Conservation (phyloP, 2,797 vertebrate species). For the Clarias laeviceps region DNA sequence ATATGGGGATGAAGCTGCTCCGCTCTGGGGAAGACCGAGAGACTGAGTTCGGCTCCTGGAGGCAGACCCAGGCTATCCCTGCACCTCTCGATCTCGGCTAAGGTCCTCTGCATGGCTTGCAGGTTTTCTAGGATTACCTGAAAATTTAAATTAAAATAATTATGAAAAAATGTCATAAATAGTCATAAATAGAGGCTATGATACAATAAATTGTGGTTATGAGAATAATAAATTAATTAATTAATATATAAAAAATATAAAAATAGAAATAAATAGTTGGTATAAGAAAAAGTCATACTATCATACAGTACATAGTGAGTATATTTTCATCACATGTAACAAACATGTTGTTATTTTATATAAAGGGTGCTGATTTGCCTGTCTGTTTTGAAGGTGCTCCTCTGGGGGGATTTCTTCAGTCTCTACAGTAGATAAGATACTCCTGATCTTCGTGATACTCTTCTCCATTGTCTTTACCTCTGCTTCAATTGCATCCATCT, state of each 20-base stretch:
- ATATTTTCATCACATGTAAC: neutral
- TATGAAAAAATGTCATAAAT: neutral
- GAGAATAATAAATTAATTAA: too few relatives aligned
- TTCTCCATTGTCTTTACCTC: conserved; percentile 87
- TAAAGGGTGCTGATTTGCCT: neutral
- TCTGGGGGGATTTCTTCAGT: conserved; percentile 73
- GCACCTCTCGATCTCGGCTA: conserved; percentile 80
- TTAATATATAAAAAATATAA: too few relatives aligned
- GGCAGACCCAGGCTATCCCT: conserved; percentile 75
- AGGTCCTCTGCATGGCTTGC: conserved; percentile 79
- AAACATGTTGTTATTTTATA: neutral
- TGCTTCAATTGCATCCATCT: conserved; percentile 82
- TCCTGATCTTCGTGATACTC: conserved; percentile 81
- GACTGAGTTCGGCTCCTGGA: conserved; percentile 67
- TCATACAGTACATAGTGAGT: neutral
- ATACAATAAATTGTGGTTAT: too few relatives aligned
- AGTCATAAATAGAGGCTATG: too few relatives aligned
- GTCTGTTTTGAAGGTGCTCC: conserved; percentile 83
- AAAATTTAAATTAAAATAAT: neutral
- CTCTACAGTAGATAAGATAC: conserved; percentile 83
- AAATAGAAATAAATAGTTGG: too few relatives aligned
- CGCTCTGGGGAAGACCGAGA: conserved; percentile 81
- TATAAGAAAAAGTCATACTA: too few relatives aligned
- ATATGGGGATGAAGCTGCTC: conserved; percentile 75
- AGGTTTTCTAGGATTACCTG: conserved; percentile 88